Evolutionary conservation across 2,888 invertebrate genomes (phyloP).

Genomic region (Lithophane leautieri): DNA sequence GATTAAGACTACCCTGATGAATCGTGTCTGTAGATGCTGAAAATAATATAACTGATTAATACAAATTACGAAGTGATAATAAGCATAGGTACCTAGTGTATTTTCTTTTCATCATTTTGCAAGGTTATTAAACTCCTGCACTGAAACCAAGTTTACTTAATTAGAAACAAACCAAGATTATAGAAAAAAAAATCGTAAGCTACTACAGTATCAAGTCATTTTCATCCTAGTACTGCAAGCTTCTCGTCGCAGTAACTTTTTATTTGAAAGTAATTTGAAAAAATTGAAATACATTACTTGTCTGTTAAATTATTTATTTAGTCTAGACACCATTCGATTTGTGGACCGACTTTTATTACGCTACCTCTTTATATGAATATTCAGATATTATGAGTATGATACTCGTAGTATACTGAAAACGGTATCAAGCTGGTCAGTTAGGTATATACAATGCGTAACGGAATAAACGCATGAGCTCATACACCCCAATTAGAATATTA

Average conservation of each 20-base stretch:
- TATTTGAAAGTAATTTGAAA: slow-evolving; percentile 36
- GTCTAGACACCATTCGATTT: slow-evolving; percentile 60
- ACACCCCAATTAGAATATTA: too few species aligned
- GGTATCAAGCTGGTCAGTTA: background rate
- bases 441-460: too few species aligned
- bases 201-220: slow-evolving; percentile 8
- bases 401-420: slow-evolving; percentile 13
- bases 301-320: slow-evolving; percentile 56
- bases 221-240: slow-evolving; percentile 5
- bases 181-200: background rate
- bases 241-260: slow-evolving; percentile 19
- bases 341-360: slow-evolving; percentile 19
- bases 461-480: too few species aligned
- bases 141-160: background rate
- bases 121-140: background rate
- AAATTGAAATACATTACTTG: slow-evolving; percentile 29
- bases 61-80: background rate
- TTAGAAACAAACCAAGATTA: background rate
- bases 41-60: background rate
- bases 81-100: background rate
- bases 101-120: background rate
- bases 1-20: background rate
- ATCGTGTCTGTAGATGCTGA: background rate
- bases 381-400: slow-evolving; percentile 24
- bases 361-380: slow-evolving; percentile 20